Base-by-base conservation (phyloP, 2,797 vertebrate genomes). In the Ctenochaetus hawaiiensis region DNA sequence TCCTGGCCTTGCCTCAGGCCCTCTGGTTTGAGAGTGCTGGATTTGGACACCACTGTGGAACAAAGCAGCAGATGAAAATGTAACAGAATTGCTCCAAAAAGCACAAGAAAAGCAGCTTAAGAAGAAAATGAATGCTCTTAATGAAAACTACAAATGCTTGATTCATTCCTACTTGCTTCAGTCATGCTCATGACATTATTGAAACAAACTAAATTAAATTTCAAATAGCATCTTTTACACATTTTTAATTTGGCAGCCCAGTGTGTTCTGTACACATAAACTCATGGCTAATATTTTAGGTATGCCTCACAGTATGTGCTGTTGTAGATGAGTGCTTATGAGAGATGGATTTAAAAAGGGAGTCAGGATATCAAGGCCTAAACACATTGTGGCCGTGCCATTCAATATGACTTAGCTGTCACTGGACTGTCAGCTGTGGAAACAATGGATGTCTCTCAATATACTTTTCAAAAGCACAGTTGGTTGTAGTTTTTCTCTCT, bases 341-440 rank as follows among this genome's bases (percentile, higher is more conserved):
- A 10, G 26, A 22, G 17, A 17, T 59, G 47, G 45, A 26, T 26
- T 58, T 60, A 13, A 61, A 61, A 54, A 47, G 22, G 23, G 14
- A 20, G 20, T 60, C 20, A 56, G 22, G 22, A 61, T 78, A 80
- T 81, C 44, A 64, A 75, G 37, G 44, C 37, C 26, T 43, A 23
- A 59, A 78, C 65, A 73, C 58, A 75, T 47, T 77, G 67, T 57
- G 37, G 45, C 23, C 0, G 14, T 43, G 37, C 48, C 57, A 18
- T 10, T 57, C 65, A 66, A 14, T 81, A 68, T 60, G 16, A 72
- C 68, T 80, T 18, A 4, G 53, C 69, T 77, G 69, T 83, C 73
- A 77, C 11, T 30, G 6, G 30, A 70, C 66, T 67, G 60, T 67
- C 67, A 72, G 10, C 49, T 53, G 57, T 59, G 58, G 45, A 80